These are phyloP conservation scores for Hybos culiciformis DNA, from an alignment of 2,888 invertebrate species.

Conservation along the genomic window DNA sequence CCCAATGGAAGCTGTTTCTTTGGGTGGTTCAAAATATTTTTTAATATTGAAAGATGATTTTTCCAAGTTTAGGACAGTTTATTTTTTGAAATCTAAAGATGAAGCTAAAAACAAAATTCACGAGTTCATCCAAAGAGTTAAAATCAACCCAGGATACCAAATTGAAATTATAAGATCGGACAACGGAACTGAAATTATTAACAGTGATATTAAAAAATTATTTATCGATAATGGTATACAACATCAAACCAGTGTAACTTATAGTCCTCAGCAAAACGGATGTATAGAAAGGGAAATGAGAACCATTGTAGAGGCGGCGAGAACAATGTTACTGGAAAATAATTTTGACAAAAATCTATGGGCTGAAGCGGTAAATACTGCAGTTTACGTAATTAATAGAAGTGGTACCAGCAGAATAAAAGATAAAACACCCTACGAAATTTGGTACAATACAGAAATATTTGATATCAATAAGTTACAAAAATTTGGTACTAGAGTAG, in stretches of 20 bases:
- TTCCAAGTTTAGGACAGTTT: too few relatives aligned
- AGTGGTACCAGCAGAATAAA: slow-evolving; percentile 13
- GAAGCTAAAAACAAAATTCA: not conserved
- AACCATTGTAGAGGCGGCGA: slow-evolving; percentile 4
- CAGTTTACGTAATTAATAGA: slow-evolving; percentile 22
- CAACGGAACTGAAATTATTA: slow-evolving; percentile 5
- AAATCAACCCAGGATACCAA: not conserved
- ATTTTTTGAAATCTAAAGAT: too few relatives aligned
- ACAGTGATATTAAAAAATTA: not conserved
- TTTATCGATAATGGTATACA: not conserved
- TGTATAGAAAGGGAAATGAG: slow-evolving; percentile 3
- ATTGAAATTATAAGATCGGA: slow-evolving; percentile 1
- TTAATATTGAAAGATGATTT: too few relatives aligned
- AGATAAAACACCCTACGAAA: slow-evolving; percentile 15
- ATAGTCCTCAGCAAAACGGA: slow-evolving; percentile 4
- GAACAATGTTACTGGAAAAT: slow-evolving; percentile 4
- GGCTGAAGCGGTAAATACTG: slow-evolving; percentile 26
- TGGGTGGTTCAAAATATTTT: too few relatives aligned
- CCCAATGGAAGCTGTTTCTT: not conserved
- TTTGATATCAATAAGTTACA: slow-evolving; percentile 2
- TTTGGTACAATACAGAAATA: slow-evolving; percentile 14
- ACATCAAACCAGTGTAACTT: slow-evolving; percentile 2
- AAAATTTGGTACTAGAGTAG: slow-evolving; percentile 6
- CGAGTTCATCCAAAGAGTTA: not conserved
- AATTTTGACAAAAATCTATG: slow-evolving; percentile 17